These are phyloP conservation scores for Drosophila watanabei DNA, from an alignment of 1,140 invertebrate species.

Conservation along the genomic window DNA sequence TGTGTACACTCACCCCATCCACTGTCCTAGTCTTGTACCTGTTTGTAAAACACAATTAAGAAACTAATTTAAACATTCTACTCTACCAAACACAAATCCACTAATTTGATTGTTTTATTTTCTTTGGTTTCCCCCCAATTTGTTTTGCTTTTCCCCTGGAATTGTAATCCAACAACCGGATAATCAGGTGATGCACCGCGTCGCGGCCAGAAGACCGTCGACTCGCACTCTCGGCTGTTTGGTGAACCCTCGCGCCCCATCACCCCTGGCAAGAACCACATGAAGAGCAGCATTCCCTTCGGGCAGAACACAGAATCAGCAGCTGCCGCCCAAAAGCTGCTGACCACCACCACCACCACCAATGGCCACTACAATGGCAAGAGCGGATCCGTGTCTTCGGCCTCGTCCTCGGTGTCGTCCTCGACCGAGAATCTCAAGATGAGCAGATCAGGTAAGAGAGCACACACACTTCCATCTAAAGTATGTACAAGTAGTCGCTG, in stretches of 20 bases:
- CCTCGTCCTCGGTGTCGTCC: conserved; percentile 82
- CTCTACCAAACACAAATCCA: conserved; percentile 37
- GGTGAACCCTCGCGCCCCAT: conserved; percentile 78
- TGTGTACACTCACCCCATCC: conserved; percentile 16
- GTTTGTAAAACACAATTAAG: conserved; percentile 24
- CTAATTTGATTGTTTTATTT: conserved; percentile 51
- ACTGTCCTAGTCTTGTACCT: conserved; percentile 10
- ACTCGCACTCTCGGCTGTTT: conserved; percentile 82
- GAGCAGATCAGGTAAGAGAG: conserved; percentile 77
- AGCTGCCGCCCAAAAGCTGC: conserved; percentile 62
- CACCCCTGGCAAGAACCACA: conserved; percentile 84
- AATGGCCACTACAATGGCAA: conserved; percentile 81
- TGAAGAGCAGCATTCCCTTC: conserved; percentile 85
- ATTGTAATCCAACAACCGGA: conserved; percentile 7
- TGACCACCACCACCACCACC: conserved; percentile 57
- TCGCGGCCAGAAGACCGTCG: conserved; percentile 79
- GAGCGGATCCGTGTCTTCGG: conserved; percentile 79
- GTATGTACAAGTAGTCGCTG: conserved; percentile 51
- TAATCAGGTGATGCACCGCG: conserved; percentile 76
- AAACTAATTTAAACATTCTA: conserved; percentile 39
- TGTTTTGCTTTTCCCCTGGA: conserved; percentile 24
- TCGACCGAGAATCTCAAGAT: conserved; percentile 84
- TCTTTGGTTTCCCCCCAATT: conserved; percentile 40
- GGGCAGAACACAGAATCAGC: conserved; percentile 69
- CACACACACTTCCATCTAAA: neutral